Evolutionary conservation across 2,797 vertebrate species (phyloP).

Genomic region (Coilia nasus): DNA sequence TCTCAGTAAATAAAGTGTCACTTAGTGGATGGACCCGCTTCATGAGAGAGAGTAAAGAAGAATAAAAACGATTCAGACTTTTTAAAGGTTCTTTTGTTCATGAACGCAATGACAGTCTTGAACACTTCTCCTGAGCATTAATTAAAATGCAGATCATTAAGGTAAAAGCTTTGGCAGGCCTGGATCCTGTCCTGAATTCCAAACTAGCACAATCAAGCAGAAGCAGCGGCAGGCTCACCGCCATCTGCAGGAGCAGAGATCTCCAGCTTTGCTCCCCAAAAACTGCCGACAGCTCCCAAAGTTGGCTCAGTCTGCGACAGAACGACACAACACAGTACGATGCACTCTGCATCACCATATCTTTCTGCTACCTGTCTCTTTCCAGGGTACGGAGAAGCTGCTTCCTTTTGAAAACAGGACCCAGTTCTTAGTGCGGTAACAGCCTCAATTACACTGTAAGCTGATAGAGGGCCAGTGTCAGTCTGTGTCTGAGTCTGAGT

Average conservation of each 20-base stretch:
- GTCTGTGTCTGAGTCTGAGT: no score
- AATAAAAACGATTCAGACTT: constrained; percentile 16
- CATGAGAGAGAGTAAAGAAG: not conserved
- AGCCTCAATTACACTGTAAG: not conserved
- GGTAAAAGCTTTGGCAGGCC: constrained; percentile 22
- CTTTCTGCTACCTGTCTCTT: not conserved
- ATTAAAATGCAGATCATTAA: constrained; percentile 25
- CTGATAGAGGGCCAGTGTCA: not conserved
- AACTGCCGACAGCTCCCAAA: not conserved
- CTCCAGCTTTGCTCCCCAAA: not conserved
- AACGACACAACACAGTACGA: not conserved
- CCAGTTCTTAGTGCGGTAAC: not conserved
- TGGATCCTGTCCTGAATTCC: not conserved
- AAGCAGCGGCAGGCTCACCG: not conserved
- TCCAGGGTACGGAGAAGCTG: not conserved
- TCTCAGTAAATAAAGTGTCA: not conserved
- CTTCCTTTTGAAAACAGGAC: not conserved
- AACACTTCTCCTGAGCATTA: constrained; percentile 22
- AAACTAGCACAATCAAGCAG: not conserved
- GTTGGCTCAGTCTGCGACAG: not conserved
- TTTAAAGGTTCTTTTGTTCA: constrained; percentile 42
- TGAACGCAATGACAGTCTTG: constrained; percentile 42
- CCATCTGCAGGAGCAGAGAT: not conserved
- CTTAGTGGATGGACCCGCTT: not conserved
- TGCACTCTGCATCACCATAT: not conserved